These are phyloP conservation scores for Myrmophylax atrothorax DNA, from an alignment of 2,113 vertebrate genomes.

Conservation along the genomic window DNA sequence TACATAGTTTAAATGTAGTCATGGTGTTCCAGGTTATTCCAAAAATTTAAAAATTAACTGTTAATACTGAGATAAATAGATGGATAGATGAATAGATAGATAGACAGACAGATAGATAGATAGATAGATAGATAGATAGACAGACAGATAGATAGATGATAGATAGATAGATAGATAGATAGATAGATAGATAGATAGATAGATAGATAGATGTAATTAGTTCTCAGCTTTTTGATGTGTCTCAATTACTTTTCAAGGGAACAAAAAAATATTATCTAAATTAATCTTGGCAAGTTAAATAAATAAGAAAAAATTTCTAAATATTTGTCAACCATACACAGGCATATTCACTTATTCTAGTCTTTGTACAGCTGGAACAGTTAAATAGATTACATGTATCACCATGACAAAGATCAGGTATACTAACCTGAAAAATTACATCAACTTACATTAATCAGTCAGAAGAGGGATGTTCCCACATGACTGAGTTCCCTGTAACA, in stretches of 20 bases:
- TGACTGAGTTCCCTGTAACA: background rate
- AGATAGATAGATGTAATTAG: background rate
- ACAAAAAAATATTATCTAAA: background rate
- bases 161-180: no score
- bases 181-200: no score
- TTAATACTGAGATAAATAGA: background rate
- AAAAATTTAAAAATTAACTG: background rate
- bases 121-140: background rate
- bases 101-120: background rate
- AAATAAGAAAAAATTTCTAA: background rate
- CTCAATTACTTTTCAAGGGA: background rate
- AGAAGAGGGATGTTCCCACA: background rate
- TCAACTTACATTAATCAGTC: background rate
- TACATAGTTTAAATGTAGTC: background rate
- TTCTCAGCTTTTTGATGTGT: background rate
- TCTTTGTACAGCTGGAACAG: background rate
- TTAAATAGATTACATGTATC: constrained; percentile 4
- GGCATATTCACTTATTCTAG: background rate
- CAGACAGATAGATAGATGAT: background rate
- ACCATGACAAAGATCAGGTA: background rate
- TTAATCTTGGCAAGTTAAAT: background rate
- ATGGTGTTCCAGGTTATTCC: background rate
- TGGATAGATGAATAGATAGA: background rate
- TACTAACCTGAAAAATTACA: background rate
- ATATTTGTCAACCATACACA: background rate